Evolutionary conservation across 2,797 vertebrate species (phyloP), one percentile per base, ranked within the genome.

Genomic region (Pangasius djambal): DNA sequence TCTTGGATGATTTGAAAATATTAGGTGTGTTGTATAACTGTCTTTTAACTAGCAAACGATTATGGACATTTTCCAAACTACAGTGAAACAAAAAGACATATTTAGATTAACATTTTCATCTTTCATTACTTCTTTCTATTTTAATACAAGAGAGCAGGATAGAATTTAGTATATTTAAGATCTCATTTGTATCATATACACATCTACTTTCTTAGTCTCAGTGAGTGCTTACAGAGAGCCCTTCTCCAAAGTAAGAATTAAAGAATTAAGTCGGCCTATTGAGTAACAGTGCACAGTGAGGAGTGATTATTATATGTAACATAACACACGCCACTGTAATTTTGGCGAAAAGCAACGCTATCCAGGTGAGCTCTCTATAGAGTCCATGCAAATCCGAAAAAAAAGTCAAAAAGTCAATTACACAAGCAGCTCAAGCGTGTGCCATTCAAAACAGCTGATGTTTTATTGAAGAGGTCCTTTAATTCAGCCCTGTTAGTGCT

Each of bases 401-500:
- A 91, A 84, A 95, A 96, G 95, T 96, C 95, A 96, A 96, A 96
- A 96, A 96, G 96, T 96, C 95, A 96, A 96, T 96, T 96, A 96
- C 95, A 95, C 95, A 94, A 95, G 94, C 95, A 96, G 95, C 95
- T 96, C 95, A 96, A 96, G 95, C 96, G 94, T 96, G 95, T 94
- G 95, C 95, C 95, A 95, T 95, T 96, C 93, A 96, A 96, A 96
- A 95, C 95, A 95, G 95, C 94, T 95, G 95, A 96, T 96, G 95
- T 96, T 96, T 96, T 96, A 96, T 96, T 96, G 96, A 96, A 96
- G 95, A 96, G 95, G 93, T 94, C 94, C 94, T 96, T 95, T 96
- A 96, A 96, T 96, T 96, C 95, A 94, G 93, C 92, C 85, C 84
- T 87, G 69, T 90, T 88, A 94, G 94, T 94, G 93, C 94, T 95